A percentile compares a stretch with the other conserved stretches of the same genome.
Evolutionary conservation across 2,888 invertebrate genomes (phyloP).

Genomic region (Drosophila kambysellisi): DNA sequence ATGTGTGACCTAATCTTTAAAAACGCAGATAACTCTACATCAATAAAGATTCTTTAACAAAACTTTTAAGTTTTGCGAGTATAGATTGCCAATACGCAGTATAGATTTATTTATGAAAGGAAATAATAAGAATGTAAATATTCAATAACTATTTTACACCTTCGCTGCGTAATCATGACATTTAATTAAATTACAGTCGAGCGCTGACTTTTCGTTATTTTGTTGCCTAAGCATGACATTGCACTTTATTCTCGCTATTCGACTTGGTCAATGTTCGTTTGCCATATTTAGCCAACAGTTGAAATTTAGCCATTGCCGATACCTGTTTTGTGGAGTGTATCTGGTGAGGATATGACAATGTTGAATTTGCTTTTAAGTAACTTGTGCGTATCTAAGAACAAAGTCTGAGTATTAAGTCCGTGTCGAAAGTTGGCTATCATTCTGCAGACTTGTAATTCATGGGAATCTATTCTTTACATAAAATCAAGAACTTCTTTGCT

Average conservation of each 20-base stretch:
- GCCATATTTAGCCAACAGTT: background rate
- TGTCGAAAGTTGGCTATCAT: background rate
- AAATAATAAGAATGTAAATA: background rate
- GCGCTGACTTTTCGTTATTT: background rate
- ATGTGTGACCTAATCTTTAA: background rate
- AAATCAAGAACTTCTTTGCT: too few species aligned
- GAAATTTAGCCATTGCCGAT: background rate
- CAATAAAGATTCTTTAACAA: background rate
- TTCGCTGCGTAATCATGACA: background rate
- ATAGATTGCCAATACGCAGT: background rate
- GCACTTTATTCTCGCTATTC: background rate
- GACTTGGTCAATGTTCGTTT: background rate
- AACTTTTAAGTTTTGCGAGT: background rate
- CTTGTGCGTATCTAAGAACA: background rate
- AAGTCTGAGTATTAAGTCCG: background rate
- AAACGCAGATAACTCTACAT: background rate
- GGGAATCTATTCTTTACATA: background rate
- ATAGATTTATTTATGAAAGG: background rate
- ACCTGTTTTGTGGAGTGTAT: constrained; percentile 12
- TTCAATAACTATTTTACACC: background rate
- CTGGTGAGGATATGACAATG: background rate
- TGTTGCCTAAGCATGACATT: constrained; percentile 10
- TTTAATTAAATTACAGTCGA: constrained; percentile 1
- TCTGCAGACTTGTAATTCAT: background rate
- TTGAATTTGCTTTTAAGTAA: background rate